phyloP scores from a whole-genome alignment of 2,888 invertebrate species.

The Gari tellinella region DNA sequence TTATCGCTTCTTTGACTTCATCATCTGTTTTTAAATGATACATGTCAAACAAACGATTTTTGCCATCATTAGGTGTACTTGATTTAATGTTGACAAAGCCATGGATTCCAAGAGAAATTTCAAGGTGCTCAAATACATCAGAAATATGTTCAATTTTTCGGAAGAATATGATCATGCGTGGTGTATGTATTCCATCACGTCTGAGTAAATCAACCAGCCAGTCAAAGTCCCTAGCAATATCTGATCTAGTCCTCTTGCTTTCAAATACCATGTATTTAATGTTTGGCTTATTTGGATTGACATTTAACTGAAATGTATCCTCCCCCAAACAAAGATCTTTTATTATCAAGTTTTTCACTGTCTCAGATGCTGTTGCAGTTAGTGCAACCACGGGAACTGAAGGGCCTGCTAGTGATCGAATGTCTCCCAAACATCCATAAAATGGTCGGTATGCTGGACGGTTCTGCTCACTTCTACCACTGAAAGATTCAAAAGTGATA shows the following conservation, averaged over 20 bases:
- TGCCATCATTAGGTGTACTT: conserved; percentile 11
- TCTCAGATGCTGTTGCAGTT: conserved; percentile 38
- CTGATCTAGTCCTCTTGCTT: not conserved
- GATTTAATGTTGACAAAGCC: conserved; percentile 18
- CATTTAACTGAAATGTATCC: not conserved
- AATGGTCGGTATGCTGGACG: conserved; percentile 23
- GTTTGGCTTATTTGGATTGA: conserved; percentile 24
- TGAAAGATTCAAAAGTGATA: too few relatives aligned
- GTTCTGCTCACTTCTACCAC: conserved; percentile 15
- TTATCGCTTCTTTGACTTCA: conserved; percentile 15
- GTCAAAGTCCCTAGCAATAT: conserved; percentile 21
- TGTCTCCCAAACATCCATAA: conserved; percentile 37
- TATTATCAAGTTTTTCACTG: conserved; percentile 19
- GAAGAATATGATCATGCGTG: conserved; percentile 40
- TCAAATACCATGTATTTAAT: conserved; percentile 25
- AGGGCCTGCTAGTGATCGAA: conserved; percentile 27
- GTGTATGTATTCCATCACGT: not conserved
- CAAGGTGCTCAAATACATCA: conserved; percentile 33
- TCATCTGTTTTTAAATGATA: conserved; percentile 36
- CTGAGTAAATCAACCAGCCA: conserved; percentile 27
- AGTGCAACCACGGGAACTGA: conserved; percentile 40
- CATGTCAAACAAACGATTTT: conserved; percentile 36
- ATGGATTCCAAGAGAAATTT: conserved; percentile 9
- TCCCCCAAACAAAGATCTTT: conserved; percentile 15
- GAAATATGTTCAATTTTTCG: conserved; percentile 32